Evolutionary conservation across 2,113 vertebrate genomes (phyloP), one percentile per base, ranked within the genome.

Genomic region (Elaphurus davidianus): DNA sequence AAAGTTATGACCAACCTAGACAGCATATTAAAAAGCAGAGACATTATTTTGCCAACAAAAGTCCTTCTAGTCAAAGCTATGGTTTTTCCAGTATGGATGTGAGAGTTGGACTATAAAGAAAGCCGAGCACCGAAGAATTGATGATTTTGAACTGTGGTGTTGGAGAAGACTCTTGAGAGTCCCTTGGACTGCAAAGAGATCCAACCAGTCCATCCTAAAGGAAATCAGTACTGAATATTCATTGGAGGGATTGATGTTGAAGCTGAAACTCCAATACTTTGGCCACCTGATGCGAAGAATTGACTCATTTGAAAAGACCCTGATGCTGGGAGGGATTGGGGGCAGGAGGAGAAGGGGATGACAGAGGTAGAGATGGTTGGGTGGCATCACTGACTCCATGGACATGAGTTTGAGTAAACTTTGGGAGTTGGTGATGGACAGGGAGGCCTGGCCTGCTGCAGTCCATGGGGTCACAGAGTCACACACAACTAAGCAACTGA

Each of bases 71-170:
- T 71, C 64, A 71, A 71, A 11, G n/a, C 64, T 71, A 71, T 36
- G 64, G 64, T 36, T 71, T 71, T 71, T 36, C n/a, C 17, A 71
- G 64, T 71, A 21, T 21, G n/a, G 8, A 67, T 67, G 8, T 67
- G 33, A 67, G 33, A 67, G 33, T 36, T 67, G 17, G 17, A 71
- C n/a, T 71, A 19, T 21, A 71, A 67, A 5, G 33, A 67, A 36
- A 67, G 33, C 33, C 0, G 17, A 67, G 2, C 0, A 0, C n/a
- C 2, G 1, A 67, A 67, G 19, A 67, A 67, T 67, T 67, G 64
- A 19, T n/a, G 16, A 16, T 17, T n/a, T 64, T 64, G 15, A 64
- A 36, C 64, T 67, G 33, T 19, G 8, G 16, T 67, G 14, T 67
- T n/a, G 64, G 4, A n/a, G 7, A 67, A 67, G 64, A 67, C 64